A percentile compares a stretch with the other conserved stretches of the same genome.
Evolutionary conservation across 2,113 vertebrate genomes (phyloP).

Genomic region (Serinus canaria): DNA sequence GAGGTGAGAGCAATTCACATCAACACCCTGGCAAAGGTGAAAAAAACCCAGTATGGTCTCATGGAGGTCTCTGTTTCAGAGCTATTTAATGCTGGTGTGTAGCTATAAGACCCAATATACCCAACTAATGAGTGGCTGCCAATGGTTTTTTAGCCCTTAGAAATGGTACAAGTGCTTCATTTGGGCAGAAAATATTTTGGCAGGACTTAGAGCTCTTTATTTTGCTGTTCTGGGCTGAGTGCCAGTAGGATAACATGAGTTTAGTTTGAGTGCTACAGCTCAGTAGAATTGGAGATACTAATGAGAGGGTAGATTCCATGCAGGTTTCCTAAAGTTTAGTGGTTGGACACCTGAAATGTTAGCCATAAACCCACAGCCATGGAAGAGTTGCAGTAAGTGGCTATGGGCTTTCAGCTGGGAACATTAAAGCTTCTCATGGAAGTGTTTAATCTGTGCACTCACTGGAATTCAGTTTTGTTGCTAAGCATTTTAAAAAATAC

Average conservation of each 20-base stretch:
- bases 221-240: not conserved
- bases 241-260: not conserved
- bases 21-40: not conserved
- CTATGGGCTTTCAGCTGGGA: not conserved
- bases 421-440: not conserved
- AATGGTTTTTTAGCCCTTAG: not conserved
- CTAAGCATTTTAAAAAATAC: not conserved
- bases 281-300: not conserved
- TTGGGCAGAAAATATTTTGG: constrained; percentile 25
- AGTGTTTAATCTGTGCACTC: accelerated
- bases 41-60: not conserved
- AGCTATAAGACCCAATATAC: not conserved
- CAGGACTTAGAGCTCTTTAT: not conserved
- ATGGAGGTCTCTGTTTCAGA: not conserved
- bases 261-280: not conserved
- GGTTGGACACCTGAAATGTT: accelerated
- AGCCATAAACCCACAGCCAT: not conserved
- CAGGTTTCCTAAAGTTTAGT: not conserved
- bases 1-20: constrained; percentile 30
- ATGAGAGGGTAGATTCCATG: not conserved
- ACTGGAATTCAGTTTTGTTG: not conserved
- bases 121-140: not conserved
- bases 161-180: not conserved
- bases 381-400: not conserved
- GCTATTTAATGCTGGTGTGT: not conserved